phyloP scores from a whole-genome alignment of 2,797 vertebrate genomes.

The Falco rusticolus region DNA sequence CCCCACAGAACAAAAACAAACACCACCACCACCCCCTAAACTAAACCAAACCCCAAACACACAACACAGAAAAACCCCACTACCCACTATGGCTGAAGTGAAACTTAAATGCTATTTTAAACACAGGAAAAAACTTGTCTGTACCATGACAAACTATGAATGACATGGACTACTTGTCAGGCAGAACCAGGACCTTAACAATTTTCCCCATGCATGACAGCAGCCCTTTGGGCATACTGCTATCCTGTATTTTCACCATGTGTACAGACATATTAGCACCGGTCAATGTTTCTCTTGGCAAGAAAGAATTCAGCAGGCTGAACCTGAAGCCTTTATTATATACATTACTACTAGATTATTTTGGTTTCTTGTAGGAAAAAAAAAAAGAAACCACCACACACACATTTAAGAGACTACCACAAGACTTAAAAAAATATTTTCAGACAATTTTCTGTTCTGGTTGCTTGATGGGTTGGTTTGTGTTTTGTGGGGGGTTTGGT shows the following conservation, averaged over 20 bases:
- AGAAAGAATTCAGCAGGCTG: neutral
- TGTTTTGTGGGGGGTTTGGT: too few relatives aligned
- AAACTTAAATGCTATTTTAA: neutral
- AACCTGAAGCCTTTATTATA: neutral
- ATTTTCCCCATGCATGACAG: fast-evolving
- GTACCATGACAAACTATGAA: fast-evolving
- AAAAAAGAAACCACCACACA: too few relatives aligned
- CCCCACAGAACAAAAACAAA: neutral
- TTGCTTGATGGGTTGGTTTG: too few relatives aligned
- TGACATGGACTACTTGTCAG: neutral
- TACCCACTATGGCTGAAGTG: fast-evolving
- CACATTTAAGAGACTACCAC: neutral
- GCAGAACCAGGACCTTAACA: neutral
- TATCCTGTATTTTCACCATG: fast-evolving
- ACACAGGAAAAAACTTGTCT: neutral
- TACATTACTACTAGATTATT: neutral
- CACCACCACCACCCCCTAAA: neutral
- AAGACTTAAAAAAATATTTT: neutral
- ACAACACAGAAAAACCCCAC: neutral
- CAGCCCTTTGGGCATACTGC: neutral
- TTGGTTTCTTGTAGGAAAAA: neutral
- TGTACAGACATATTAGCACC: neutral
- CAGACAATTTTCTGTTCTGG: neutral
- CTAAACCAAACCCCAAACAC: neutral
- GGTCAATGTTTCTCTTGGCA: neutral